Conservation (phyloP, 2,888 invertebrate genomes). For the Euproctis similis region DNA sequence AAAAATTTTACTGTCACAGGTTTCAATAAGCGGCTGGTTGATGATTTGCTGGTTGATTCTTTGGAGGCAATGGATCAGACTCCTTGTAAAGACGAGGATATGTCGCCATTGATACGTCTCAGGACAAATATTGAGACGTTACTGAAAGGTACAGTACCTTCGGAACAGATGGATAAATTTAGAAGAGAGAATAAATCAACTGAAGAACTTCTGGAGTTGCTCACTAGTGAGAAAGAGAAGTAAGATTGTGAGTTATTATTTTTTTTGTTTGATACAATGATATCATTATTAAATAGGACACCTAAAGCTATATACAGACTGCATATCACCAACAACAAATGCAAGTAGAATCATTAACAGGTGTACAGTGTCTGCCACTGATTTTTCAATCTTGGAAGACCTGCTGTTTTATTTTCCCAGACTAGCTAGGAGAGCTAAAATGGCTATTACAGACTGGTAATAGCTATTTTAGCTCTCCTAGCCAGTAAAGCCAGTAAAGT, state of each 20-base stretch:
- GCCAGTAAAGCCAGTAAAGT: no score
- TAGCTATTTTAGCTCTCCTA: no score
- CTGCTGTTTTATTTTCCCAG: no score
- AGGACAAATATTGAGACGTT: slow-evolving; percentile 85
- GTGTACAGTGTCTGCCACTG: no score
- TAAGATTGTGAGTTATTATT: slow-evolving; percentile 10
- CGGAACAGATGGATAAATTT: slow-evolving; percentile 85
- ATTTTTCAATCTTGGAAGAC: no score
- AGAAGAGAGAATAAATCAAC: slow-evolving; percentile 83
- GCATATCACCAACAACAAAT: no score
- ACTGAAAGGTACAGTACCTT: slow-evolving; percentile 87
- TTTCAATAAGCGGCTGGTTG: slow-evolving; percentile 83
- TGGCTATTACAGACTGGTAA: no score
- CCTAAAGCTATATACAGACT: no score
- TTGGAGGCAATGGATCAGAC: slow-evolving; percentile 83
- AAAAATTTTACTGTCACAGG: slow-evolving; percentile 39
- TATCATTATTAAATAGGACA: no score
- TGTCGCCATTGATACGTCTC: slow-evolving; percentile 79
- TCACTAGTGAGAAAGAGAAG: slow-evolving; percentile 71
- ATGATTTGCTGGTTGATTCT: slow-evolving; percentile 86
- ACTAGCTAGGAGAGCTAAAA: no score
- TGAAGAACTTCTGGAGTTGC: slow-evolving; percentile 85
- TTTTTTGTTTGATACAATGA: no score
- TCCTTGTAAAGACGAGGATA: slow-evolving; percentile 75
- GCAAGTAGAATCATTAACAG: no score